Conservation (phyloP, 2,797 vertebrate genomes). For the Spinus olivaceus region DNA sequence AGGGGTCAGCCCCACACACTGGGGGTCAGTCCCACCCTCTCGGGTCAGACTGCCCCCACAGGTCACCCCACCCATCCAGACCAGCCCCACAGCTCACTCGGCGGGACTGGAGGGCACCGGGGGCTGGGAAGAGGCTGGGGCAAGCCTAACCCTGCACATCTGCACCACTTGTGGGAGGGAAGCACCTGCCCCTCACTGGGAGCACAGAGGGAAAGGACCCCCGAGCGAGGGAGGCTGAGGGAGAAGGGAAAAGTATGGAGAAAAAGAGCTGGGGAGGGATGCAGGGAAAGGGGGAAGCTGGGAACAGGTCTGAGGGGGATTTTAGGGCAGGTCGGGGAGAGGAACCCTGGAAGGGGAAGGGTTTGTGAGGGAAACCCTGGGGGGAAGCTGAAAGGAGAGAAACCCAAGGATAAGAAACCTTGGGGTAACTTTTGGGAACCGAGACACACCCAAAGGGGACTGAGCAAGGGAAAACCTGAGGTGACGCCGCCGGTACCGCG, state of each 20-base stretch:
- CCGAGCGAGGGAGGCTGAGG: not conserved
- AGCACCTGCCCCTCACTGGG: not conserved
- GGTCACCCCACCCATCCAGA: not conserved
- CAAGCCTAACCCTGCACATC: too few relatives aligned
- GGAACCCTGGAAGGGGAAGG: not conserved
- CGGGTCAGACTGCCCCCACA: not conserved
- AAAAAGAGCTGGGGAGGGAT: not conserved
- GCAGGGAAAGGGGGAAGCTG: not conserved
- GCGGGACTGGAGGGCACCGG: accelerated
- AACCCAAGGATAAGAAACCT: not conserved
- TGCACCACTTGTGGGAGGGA: not conserved
- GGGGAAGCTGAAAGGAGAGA: not conserved
- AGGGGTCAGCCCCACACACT: not conserved
- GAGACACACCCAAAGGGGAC: not conserved
- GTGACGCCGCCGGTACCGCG: not conserved
- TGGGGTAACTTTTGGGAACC: not conserved
- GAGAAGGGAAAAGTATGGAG: not conserved
- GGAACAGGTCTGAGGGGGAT: not conserved
- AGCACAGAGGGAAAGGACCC: not conserved
- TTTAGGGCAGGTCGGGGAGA: not conserved
- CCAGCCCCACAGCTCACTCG: accelerated
- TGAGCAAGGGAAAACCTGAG: not conserved
- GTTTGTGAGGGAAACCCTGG: not conserved
- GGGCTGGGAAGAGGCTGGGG: not conserved
- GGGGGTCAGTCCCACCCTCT: too few relatives aligned